phyloP scores from a whole-genome alignment of 2,797 vertebrate genomes.

The Squalus acanthias region DNA sequence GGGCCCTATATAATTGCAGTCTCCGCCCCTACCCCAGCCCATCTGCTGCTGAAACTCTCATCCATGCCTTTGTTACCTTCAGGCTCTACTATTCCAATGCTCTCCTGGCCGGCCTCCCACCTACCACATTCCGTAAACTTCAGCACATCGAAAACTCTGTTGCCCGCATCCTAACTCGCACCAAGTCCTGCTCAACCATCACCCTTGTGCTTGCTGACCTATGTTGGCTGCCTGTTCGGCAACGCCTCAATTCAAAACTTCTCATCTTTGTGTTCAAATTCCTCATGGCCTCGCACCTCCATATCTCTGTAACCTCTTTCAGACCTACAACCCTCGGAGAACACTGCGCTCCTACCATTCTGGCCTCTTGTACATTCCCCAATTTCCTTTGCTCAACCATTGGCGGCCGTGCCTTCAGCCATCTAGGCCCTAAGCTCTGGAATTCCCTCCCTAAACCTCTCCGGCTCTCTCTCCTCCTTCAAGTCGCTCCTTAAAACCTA shows the following conservation, averaged over 20 bases:
- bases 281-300: background rate
- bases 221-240: no score
- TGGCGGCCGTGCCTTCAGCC: background rate
- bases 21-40: no score
- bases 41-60: no score
- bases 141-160: no score
- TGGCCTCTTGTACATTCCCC: background rate
- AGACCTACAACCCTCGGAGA: background rate
- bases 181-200: background rate
- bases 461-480: background rate
- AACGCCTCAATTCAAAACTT: background rate
- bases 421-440: background rate
- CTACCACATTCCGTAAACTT: no score
- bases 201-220: background rate
- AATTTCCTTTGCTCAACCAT: background rate
- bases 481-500: background rate
- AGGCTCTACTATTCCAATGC: no score
- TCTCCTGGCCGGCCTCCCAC: no score
- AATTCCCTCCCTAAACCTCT: background rate
- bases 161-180: no score
- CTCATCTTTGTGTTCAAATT: background rate
- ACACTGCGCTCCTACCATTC: background rate
- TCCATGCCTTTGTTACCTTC: no score
- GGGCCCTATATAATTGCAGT: no score
- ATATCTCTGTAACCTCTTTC: background rate